Conservation (phyloP, 1,140 invertebrate species). For the Drosophila ironensis region DNA sequence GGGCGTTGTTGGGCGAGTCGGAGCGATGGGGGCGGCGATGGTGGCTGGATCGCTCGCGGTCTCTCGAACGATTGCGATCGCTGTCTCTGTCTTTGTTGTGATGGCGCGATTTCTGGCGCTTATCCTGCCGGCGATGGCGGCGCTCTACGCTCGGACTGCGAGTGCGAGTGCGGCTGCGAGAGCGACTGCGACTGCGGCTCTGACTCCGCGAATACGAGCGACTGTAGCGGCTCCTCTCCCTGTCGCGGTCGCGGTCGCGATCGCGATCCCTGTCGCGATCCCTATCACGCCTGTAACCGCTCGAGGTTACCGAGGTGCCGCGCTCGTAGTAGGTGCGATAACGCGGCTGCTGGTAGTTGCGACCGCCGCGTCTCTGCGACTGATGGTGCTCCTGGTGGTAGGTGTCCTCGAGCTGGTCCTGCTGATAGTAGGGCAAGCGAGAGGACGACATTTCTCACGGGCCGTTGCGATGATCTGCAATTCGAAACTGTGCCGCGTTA, state of each 20-base stretch:
- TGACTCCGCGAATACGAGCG: slow-evolving; percentile 4
- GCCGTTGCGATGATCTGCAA: slow-evolving; percentile 59
- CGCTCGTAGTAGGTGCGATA: slow-evolving; percentile 41
- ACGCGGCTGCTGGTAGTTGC: slow-evolving; percentile 30
- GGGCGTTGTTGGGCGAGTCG: too few species aligned
- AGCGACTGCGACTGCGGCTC: slow-evolving; percentile 1
- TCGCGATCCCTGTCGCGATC: background rate
- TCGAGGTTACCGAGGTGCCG: background rate
- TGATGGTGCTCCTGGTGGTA: slow-evolving; percentile 26
- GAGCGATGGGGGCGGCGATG: background rate
- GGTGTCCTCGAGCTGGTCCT: slow-evolving; percentile 46
- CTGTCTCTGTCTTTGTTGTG: too few species aligned
- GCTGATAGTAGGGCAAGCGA: slow-evolving; percentile 64
- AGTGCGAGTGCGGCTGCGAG: slow-evolving; percentile 36
- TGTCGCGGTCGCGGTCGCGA: slow-evolving; percentile 9
- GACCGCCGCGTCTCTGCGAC: slow-evolving; percentile 30
- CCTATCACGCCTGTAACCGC: slow-evolving; percentile 20
- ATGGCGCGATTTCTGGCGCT: slow-evolving; percentile 25
- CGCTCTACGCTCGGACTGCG: too few species aligned
- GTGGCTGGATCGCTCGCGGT: background rate
- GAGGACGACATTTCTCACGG: slow-evolving; percentile 53
- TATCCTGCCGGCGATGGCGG: slow-evolving; percentile 16
- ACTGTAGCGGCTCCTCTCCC: slow-evolving; percentile 49
- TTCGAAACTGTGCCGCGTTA: slow-evolving; percentile 78
- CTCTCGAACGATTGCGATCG: too few species aligned